Evolutionary conservation across 2,888 invertebrate genomes (phyloP).

Genomic region (Xestoiulus laeticollis): DNA sequence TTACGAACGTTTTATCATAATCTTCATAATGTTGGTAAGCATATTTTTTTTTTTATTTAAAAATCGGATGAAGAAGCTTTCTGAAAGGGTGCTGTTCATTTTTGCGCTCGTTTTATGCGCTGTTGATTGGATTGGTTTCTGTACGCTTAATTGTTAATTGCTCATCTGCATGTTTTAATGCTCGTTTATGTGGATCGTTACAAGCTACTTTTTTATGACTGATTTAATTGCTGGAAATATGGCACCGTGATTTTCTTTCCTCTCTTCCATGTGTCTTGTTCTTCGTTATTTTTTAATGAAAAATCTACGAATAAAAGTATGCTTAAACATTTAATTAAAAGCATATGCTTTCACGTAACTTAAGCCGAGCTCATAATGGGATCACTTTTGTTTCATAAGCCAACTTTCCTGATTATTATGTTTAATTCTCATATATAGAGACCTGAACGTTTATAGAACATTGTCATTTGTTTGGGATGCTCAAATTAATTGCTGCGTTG

Average conservation of each 20-base stretch:
- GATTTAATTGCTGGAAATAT: background rate
- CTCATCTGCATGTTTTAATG: constrained; percentile 21
- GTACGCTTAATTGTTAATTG: constrained; percentile 19
- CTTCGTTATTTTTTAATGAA: constrained; percentile 23
- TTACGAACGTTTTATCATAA: background rate
- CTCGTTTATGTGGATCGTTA: constrained; percentile 27
- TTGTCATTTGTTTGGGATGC: background rate
- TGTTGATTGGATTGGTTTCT: constrained; percentile 18
- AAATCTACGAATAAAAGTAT: background rate
- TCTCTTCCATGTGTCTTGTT: background rate
- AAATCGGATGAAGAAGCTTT: background rate
- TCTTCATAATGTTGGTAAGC: background rate
- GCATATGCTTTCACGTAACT: background rate
- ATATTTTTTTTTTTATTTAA: background rate
- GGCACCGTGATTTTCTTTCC: constrained; percentile 34
- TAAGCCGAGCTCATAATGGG: background rate
- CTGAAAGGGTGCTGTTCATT: background rate
- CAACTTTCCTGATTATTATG: background rate
- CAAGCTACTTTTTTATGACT: background rate
- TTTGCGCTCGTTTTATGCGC: background rate
- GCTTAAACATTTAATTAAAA: constrained; percentile 24
- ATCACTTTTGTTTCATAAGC: background rate
- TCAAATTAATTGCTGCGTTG: background rate
- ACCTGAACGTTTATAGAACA: background rate
- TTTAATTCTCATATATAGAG: background rate